A percentile compares a stretch with the other conserved stretches of the same genome.
These are phyloP conservation scores for Crossocerus cetratus DNA, from an alignment of 2,888 invertebrate species.

Conservation along the genomic window DNA sequence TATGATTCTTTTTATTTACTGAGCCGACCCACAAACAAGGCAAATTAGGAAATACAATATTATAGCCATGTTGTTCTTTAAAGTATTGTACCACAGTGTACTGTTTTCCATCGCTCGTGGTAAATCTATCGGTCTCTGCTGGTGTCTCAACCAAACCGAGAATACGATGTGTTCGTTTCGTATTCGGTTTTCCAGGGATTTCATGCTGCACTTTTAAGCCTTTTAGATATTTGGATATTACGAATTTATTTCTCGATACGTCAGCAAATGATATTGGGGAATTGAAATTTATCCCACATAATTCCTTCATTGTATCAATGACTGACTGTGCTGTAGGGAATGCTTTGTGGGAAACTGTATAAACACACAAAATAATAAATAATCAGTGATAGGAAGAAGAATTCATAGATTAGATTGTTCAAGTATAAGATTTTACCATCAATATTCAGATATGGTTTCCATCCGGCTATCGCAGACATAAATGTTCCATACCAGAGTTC, in stretches of 20 bases:
- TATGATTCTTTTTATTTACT: constrained; percentile 82
- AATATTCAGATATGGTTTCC: constrained; percentile 90
- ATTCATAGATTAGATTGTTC: neutral
- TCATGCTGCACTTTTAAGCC: constrained; percentile 78
- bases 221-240: constrained; percentile 75
- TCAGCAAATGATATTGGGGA: neutral
- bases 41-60: constrained; percentile 82
- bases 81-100: constrained; percentile 78
- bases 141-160: constrained; percentile 76
- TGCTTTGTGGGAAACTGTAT: constrained; percentile 86
- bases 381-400: neutral
- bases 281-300: constrained; percentile 31
- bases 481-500: constrained; percentile 96
- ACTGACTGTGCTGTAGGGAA: constrained; percentile 82
- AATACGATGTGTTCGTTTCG: constrained; percentile 77
- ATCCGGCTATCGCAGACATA: constrained; percentile 93
- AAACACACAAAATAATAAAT: constrained; percentile 49
- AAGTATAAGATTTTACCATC: constrained; percentile 82
- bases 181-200: constrained; percentile 75
- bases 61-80: constrained; percentile 72
- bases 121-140: constrained; percentile 70
- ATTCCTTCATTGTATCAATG: constrained; percentile 75
- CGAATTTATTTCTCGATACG: neutral
- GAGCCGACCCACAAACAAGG: constrained; percentile 92
- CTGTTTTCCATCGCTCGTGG: constrained; percentile 51